Evolutionary conservation across 2,113 vertebrate genomes (phyloP), one percentile per base, ranked within the genome.

Genomic region (Pseudonaja textilis): DNA sequence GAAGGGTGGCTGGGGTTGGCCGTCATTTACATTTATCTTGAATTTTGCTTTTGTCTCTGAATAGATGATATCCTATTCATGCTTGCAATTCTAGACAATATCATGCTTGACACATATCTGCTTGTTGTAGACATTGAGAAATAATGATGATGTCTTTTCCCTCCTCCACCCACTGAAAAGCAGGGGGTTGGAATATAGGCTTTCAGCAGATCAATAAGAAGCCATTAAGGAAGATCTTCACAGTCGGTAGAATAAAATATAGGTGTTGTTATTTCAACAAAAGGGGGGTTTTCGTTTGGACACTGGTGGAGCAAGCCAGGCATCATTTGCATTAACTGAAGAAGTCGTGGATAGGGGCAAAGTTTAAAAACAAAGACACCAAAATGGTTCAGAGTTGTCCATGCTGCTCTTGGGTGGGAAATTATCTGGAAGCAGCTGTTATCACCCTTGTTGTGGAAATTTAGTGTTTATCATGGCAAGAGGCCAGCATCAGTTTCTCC

Each of bases 391-490:
- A 92, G 56, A 92, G 16, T 52, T 90, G 92, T 81, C 55, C 74
- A 57, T 81, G 26, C 54, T 90, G 54, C 69, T 89, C 54, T 50
- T 59, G 55, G 61, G 20, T 86, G 42, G 59, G 14, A 89, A 92
- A 85, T 85, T 29, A 9, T 42, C 69, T 59, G 88, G 92, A 59
- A 89, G 88, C 69, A 85, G 92, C 54, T 90, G 88, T 92, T 93
- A 89, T 52, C 69, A 18, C 92, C 55, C 74, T 85, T 85, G 55
- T 93, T 45, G 26, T 39, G 26, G 88, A 86, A 89, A 89, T 56
- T 52, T n/a, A 52, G 69, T 61, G 88, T 93, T 93, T 90, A 90
- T 81, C 55, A 20, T 86, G 69, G 92, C 92, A 59, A 85, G 45
- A n/a, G 42, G 92, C 69, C 74, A 90, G 42, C 14, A 59, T 52